These are phyloP conservation scores for Tetrapedia diversipes DNA, from an alignment of 2,888 invertebrate species.

Conservation along the genomic window DNA sequence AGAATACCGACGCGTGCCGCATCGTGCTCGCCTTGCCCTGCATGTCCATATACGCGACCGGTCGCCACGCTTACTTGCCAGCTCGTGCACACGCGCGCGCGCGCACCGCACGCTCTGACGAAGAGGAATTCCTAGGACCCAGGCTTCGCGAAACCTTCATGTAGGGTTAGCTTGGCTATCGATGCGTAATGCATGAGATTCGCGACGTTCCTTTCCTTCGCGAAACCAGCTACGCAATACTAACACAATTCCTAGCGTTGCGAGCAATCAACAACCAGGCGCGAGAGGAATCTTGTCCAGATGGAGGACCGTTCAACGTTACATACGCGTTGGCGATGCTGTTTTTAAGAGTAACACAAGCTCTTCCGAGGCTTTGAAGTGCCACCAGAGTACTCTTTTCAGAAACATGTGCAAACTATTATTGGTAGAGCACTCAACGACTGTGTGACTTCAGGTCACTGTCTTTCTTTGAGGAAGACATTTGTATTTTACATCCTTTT, in stretches of 20 bases:
- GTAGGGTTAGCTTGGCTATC: conserved; percentile 16
- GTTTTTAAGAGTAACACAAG: no score
- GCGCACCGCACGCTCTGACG: conserved; percentile 40
- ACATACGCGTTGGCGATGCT: no score
- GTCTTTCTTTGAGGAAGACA: no score
- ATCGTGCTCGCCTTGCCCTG: conserved; percentile 71
- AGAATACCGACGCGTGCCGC: conserved; percentile 77
- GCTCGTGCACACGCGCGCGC: conserved; percentile 39
- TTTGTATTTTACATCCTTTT: no score
- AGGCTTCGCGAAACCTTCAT: conserved; percentile 16
- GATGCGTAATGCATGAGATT: conserved; percentile 49
- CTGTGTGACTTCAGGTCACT: no score
- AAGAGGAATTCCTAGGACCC: conserved; percentile 35
- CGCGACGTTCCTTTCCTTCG: conserved; percentile 37
- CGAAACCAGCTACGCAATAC: conserved; percentile 36
- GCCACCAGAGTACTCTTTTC: no score
- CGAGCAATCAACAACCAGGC: not conserved
- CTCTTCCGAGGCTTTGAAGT: no score
- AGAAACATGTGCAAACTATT: no score
- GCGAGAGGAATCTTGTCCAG: conserved; percentile 12
- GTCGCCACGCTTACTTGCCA: conserved; percentile 57
- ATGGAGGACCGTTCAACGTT: not conserved
- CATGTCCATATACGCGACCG: conserved; percentile 69
- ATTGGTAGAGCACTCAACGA: no score
- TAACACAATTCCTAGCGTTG: conserved; percentile 35